Evolutionary conservation across 2,113 vertebrate species (phyloP).

Genomic region (Anhinga rufa): DNA sequence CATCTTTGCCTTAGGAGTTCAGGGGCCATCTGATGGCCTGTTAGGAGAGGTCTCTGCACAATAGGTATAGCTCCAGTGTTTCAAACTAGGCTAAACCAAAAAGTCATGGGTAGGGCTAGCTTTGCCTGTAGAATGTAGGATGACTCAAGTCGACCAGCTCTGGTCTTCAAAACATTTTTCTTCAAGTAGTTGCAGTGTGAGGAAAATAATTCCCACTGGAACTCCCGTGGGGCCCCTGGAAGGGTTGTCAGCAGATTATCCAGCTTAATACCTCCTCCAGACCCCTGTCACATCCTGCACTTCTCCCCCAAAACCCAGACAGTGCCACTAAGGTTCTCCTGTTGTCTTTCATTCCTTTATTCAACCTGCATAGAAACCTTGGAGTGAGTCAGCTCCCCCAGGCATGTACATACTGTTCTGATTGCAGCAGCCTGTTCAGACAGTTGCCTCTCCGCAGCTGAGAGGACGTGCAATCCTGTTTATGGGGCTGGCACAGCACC

Average conservation of each 20-base stretch:
- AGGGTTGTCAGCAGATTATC: not conserved
- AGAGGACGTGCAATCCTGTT: not conserved
- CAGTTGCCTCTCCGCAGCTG: not conserved
- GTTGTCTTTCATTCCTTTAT: not conserved
- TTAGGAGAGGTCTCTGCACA: not conserved
- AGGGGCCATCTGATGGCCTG: not conserved
- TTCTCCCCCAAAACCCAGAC: not conserved
- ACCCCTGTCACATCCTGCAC: not conserved
- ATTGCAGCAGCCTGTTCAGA: not conserved
- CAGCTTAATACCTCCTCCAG: not conserved
- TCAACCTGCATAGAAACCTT: not conserved
- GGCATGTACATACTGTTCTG: not conserved
- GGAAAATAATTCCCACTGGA: not conserved
- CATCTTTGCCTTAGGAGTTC: not conserved
- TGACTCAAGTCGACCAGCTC: not conserved
- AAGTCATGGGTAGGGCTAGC: not conserved
- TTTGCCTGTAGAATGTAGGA: not conserved
- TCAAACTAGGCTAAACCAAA: not conserved
- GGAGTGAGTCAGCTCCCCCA: conserved; percentile 8
- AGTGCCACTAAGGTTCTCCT: not conserved
- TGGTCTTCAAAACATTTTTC: not conserved
- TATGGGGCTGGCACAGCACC: not conserved
- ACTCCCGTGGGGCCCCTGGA: not conserved
- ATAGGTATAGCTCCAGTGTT: not conserved
- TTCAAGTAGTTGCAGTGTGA: not conserved